Evolutionary conservation across 2,888 invertebrate species (phyloP), one percentile per base, ranked within the genome.

Genomic region (Ctena decussata): DNA sequence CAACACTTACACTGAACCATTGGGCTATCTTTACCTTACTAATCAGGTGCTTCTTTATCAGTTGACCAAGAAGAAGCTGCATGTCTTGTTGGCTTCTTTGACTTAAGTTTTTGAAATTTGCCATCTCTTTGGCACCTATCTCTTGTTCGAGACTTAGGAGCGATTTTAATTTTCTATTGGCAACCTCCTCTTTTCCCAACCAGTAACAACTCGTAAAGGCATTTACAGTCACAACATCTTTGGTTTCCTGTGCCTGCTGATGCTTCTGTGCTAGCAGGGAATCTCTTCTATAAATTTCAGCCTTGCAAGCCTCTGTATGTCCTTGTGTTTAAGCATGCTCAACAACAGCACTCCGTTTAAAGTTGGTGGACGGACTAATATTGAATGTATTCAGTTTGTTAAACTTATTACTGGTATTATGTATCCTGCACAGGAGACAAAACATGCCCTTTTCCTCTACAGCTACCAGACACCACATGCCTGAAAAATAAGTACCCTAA

Each of bases 171-270:
- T 80, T 84, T 46, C 49, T 74, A 57, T 79, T 83, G 5, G 78
- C 74, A 39, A 83, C 60, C 24, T 78, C 78, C 53, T 81, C 76
- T 39, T 80, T 84, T 0, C 79, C 80, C 27, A 84, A 44, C 84
- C 80, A 84, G 75, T 84, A 84, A 21, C 57, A 44, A 71, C 75
- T 49, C 27, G 57, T 35, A 46, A 84, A 84, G 5, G 84, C 79
- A 72, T 80, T 65, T 15, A 37, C 57, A 15, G 72, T 72, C 27
- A 75, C 80, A n/a, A 71, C 41, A 49, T 79, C 60, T 72, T 37
- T 72, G 41, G 49, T 84, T 57, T 80, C 84, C 1, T 60, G 27
- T 8, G 57, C 46, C n/a, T 71, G 70, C 32, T 77, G 76, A 44
- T 84, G 79, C 27, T 24, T 2, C 24, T 12, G 18, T 44, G 32